Base-by-base conservation (phyloP, 2,888 invertebrate species). In the Scaptomyza caliginosa region DNA sequence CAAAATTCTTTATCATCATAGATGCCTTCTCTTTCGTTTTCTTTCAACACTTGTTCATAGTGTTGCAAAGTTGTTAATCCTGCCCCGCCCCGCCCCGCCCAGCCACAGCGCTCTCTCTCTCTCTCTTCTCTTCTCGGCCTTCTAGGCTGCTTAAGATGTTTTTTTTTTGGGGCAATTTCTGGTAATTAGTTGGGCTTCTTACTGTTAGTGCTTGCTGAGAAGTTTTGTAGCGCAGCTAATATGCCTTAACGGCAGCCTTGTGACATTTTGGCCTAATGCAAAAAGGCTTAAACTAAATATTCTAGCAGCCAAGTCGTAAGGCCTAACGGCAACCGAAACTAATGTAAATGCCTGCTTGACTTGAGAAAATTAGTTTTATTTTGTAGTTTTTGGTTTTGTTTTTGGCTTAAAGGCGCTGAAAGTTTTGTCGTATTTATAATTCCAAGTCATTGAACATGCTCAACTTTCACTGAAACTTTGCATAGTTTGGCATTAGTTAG, bases 161-260 rank as follows among this genome's bases (percentile, higher is more conserved):
- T n/a, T n/a, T n/a, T n/a, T n/a, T n/a, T 60, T 19, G 19, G 45
- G 30, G 30, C 43, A 65, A 68, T 30, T 50, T 77, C 78, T 48
- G 63, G 60, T 75, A 78, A 75, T 78, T 78, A 77, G 82, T 79
- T 79, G 67, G 80, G 77, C 51, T 60, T 67, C 67, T 80, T 64
- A 77, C 65, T 67, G 59, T 42, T 64, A 26, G 40, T 48, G 49
- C 60, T 55, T 56, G 56, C 32, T 3, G 21, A 3, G 24, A 39
- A 50, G 39, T 65, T 51, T 48, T 38, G 30, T 26, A n/a, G 45
- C 60, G 63, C 72, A 77, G 65, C 68, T 79, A 74, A 77, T 74
- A 68, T 65, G 65, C 77, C 13, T 13, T 32, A 64, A 64, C 68
- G 60, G 59, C 63, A 60, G 59, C 63, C 73, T 57, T 63, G 67